Evolutionary conservation across 2,113 vertebrate species (phyloP).

Genomic region (Pelecanoides urinatrix): DNA sequence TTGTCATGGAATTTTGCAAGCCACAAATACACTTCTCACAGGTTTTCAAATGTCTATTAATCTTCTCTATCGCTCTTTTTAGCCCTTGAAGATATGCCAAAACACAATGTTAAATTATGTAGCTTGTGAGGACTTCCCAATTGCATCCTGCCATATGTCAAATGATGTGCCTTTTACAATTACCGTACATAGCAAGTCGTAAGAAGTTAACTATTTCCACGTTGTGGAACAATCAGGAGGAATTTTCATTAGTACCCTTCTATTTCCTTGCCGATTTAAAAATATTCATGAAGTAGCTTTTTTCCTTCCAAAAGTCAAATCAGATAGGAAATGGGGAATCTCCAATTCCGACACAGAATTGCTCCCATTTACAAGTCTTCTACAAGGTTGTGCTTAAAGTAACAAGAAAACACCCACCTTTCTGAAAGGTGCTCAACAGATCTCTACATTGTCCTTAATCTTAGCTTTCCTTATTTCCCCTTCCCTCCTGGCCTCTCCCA

Average conservation of each 20-base stretch:
- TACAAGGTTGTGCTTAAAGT: neutral
- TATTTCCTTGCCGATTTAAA: neutral
- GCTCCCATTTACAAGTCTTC: neutral
- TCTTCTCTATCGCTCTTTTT: neutral
- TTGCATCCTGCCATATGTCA: neutral
- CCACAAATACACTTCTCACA: neutral
- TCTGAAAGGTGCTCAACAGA: neutral
- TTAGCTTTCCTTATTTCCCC: neutral
- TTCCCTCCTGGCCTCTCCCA: neutral
- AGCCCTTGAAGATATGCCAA: slow-evolving; percentile 6
- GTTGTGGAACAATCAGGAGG: neutral
- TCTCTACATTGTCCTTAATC: neutral
- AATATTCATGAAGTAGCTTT: neutral
- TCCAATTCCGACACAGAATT: neutral
- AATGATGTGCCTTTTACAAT: neutral
- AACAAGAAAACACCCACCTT: neutral
- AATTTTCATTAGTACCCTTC: neutral
- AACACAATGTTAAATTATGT: neutral
- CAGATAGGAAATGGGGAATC: neutral
- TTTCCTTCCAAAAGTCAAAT: neutral
- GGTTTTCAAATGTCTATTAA: neutral
- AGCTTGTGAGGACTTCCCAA: neutral
- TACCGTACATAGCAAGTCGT: neutral
- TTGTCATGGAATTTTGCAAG: neutral
- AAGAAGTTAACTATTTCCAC: slow-evolving; percentile 1